Percentiles rank a stretch among this genome's conserved stretches.
phyloP scores from a whole-genome alignment of 2,888 invertebrate genomes.

The Drosophila buzzatii region DNA sequence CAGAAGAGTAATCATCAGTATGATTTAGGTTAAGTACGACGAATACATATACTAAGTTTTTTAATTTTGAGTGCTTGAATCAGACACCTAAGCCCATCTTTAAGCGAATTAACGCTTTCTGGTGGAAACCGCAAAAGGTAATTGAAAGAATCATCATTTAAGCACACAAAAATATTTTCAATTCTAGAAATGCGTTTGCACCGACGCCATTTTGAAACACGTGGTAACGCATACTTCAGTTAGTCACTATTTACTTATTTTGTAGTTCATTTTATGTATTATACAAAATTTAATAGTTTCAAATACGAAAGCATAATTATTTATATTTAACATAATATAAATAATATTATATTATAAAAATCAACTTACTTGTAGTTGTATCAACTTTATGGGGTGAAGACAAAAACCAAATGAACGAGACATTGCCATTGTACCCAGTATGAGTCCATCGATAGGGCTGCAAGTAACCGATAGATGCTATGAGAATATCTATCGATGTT shows the following conservation, averaged over 20 bases:
- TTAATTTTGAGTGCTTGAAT: conserved; percentile 39
- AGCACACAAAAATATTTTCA: conserved; percentile 29
- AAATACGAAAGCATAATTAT: background rate
- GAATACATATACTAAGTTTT: background rate
- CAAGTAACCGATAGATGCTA: conserved; percentile 1
- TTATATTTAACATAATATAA: background rate
- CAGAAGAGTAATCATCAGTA: conserved; percentile 27
- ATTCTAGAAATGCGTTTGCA: background rate
- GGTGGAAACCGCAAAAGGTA: conserved; percentile 86
- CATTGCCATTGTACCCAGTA: background rate
- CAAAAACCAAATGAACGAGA: conserved; percentile 85
- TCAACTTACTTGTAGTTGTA: conserved; percentile 83
- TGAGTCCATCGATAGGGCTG: background rate
- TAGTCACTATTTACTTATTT: background rate
- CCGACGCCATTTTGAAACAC: conserved; percentile 77
- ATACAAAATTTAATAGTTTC: background rate
- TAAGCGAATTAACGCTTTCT: conserved; percentile 81
- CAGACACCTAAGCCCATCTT: conserved; percentile 84
- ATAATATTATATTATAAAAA: background rate
- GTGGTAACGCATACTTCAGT: conserved; percentile 39
- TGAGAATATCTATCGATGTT: conserved; percentile 7
- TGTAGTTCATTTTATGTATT: background rate
- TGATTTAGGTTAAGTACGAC: conserved; percentile 32
- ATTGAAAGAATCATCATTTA: conserved; percentile 80
- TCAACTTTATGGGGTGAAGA: conserved; percentile 82